These are phyloP conservation scores for Drosophila trichaetosa DNA, from an alignment of 2,888 invertebrate genomes.

Conservation along the genomic window DNA sequence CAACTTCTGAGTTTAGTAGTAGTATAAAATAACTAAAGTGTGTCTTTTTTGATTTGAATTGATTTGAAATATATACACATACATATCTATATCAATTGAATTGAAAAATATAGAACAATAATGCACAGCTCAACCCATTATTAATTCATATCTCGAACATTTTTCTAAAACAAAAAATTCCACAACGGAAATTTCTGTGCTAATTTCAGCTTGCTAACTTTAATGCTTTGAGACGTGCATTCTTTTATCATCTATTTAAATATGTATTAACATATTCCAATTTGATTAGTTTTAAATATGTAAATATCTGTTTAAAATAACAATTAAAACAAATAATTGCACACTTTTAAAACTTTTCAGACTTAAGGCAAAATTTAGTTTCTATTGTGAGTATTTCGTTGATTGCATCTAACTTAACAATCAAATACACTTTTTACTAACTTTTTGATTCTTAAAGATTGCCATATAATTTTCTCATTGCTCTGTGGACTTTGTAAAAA, in stretches of 20 bases:
- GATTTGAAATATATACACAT: neutral
- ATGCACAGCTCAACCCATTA: neutral
- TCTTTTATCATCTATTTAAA: neutral
- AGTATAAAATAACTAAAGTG: neutral
- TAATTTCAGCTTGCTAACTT: neutral
- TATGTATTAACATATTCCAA: neutral
- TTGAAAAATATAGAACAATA: neutral
- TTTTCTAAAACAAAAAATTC: too few species aligned
- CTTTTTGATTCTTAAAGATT: slow-evolving; percentile 31
- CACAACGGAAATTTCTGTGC: too few species aligned
- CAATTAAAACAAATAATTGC: neutral
- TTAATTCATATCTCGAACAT: neutral
- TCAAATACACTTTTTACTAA: neutral
- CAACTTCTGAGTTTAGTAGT: neutral
- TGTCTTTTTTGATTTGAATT: too few species aligned
- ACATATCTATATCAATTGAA: neutral
- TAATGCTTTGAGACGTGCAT: too few species aligned
- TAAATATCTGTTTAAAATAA: neutral
- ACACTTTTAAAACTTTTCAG: neutral
- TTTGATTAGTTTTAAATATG: neutral
- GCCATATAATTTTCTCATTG: slow-evolving; percentile 6
- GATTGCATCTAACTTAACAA: neutral
- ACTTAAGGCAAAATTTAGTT: neutral
- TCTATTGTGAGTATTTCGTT: neutral
- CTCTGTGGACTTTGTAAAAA: slow-evolving; percentile 24